Conservation (phyloP, 2,888 invertebrate species). For the Lasioglossum leucozonium region DNA sequence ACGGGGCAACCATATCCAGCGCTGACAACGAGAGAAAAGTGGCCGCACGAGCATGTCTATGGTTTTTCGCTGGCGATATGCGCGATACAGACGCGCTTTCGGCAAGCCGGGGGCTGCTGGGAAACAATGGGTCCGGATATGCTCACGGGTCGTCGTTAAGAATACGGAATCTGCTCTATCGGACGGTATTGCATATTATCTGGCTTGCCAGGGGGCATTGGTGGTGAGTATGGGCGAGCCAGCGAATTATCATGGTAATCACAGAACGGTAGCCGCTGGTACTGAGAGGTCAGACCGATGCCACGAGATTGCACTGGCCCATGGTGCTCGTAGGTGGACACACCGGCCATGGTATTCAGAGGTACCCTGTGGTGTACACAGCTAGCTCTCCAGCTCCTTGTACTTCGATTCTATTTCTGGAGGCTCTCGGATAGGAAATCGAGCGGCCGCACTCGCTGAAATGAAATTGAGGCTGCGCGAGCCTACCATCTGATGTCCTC, state of each 20-base stretch:
- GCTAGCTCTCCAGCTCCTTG: conserved; percentile 19
- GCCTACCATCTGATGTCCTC: conserved; percentile 3
- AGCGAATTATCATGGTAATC: conserved; percentile 80
- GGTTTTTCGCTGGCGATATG: conserved; percentile 52
- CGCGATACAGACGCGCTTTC: conserved; percentile 59
- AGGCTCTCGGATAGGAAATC: conserved; percentile 21
- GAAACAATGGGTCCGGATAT: conserved; percentile 71
- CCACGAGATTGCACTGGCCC: conserved; percentile 72
- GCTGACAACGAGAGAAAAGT: conserved; percentile 19
- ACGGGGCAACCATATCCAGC: conserved; percentile 37
- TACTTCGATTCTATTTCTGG: conserved; percentile 42
- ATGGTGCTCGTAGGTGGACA: conserved; percentile 67
- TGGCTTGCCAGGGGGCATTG: conserved; percentile 65
- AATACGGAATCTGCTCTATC: conserved; percentile 73
- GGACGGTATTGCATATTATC: conserved; percentile 74
- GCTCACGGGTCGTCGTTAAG: conserved; percentile 70
- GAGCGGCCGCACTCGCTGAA: conserved; percentile 11
- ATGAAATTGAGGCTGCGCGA: neutral
- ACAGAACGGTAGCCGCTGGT: conserved; percentile 75
- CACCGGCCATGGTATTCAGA: conserved; percentile 55
- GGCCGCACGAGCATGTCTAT: conserved; percentile 34
- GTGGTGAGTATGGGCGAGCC: conserved; percentile 66
- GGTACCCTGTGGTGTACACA: conserved; percentile 49
- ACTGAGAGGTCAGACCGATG: conserved; percentile 74
- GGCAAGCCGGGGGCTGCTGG: conserved; percentile 58